Base-by-base conservation (phyloP, 2,797 vertebrate genomes). In the Pteropus rufus region DNA sequence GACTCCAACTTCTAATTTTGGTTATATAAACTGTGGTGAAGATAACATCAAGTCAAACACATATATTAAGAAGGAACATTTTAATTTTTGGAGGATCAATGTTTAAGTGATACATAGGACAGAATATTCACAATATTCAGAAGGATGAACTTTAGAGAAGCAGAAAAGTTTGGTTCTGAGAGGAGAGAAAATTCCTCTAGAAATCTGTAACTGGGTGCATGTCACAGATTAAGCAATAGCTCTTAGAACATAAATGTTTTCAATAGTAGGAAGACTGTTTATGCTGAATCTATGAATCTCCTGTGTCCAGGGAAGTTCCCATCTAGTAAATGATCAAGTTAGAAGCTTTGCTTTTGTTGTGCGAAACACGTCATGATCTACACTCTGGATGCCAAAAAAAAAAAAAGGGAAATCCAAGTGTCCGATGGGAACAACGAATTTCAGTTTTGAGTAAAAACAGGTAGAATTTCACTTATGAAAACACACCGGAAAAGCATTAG, bases 51-150 rank as follows among this genome's bases (percentile, higher is more conserved):
- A 73, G 54, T 11, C 44, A 86, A 84, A 95, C 2, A 82, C 3
- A 12, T 39, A 26, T 7, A 62, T 81, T 79, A 77, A 64, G 67
- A 77, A 69, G 9, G 8, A 44, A 29, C 2, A 41, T 75, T 92
- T 70, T 92, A 67, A 83, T 16, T 77, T 91, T 76, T 69, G 34
- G n/a, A 60, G 44, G n/a, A 12, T 60, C 67, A n/a, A 76, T 34
- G n/a, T 39, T 88, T 84, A 73, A 76, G 70, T 23, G 36, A 88
- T 7, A 80, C 23, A 89, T 21, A 79, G 54, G 8, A 70, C 39
- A 89, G 21, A 90, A 76, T 56, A 36, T 77, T 31, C n/a, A 93
- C 72, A 97, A 91, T 95, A 91, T 96, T 94, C 41, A 86, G 0
- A 95, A 58, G 58, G 46, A 95, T 70, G 94, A 70, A 29, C 2